Percentiles rank a stretch among this genome's conserved stretches.
These are phyloP conservation scores for Pyrrhia umbra DNA, from an alignment of 2,888 invertebrate species.

Conservation along the genomic window DNA sequence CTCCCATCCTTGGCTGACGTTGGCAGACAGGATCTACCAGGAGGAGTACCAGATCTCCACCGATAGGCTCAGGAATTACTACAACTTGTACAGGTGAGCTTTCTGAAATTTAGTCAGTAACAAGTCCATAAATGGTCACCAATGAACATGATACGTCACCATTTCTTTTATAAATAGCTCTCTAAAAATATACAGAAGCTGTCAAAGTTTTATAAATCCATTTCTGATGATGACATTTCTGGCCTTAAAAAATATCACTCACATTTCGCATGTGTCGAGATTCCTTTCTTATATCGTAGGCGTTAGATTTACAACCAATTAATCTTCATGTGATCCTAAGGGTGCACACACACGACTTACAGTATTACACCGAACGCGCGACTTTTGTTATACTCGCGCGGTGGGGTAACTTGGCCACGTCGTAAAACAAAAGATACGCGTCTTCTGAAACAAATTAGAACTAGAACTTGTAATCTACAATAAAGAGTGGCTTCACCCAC, in stretches of 20 bases:
- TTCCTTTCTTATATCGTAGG: conserved; percentile 27
- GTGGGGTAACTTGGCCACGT: neutral
- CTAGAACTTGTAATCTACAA: no score
- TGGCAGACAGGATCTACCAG: conserved; percentile 91
- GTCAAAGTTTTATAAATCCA: conserved; percentile 37
- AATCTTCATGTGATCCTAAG: conserved; percentile 15
- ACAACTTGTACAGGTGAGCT: conserved; percentile 91
- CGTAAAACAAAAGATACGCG: no score
- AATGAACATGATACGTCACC: rapidly evolving
- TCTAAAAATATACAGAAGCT: neutral
- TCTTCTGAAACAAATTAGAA: no score
- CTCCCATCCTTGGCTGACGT: conserved; percentile 96
- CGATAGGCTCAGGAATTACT: conserved; percentile 94
- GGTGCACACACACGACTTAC: neutral
- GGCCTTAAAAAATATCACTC: conserved; percentile 20
- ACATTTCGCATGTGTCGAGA: conserved; percentile 26
- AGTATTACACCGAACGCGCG: neutral
- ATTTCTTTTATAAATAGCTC: neutral
- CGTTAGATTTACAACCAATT: conserved; percentile 32
- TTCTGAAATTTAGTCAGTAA: no score
- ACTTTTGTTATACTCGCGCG: neutral
- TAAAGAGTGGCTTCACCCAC: no score
- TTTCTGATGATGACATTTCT: conserved; percentile 29
- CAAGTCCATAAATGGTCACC: neutral
- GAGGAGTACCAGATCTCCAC: conserved; percentile 94